Base-by-base conservation (phyloP, 2,797 vertebrate genomes). In the Mallotus villosus region DNA sequence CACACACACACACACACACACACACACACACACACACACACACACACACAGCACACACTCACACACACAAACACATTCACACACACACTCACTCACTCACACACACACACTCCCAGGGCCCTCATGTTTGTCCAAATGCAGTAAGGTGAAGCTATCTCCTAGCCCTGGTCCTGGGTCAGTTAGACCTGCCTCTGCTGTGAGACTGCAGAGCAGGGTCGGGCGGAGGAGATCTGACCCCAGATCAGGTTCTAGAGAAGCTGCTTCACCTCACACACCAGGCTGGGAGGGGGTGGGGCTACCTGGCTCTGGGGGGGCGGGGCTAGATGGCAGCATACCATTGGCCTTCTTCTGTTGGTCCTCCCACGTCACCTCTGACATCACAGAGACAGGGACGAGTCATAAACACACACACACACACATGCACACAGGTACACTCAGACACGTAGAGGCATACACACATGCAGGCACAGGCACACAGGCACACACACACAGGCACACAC, bases 351-450 rank as follows among this genome's bases (percentile, higher is more conserved):
- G 96, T 87, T 96, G 96, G 92, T 98, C 97, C 89, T 97, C 94
- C 97, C 97, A 99, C 89, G 94, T 98, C 88, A 99, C 97, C 93
- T 98, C 97, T 99, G 92, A 85, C 76, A 93, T 37, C 85, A 93
- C 90, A 92, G 90, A 90, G 91, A 89, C 57, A 88, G 21, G 73
- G 66, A 63, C 80, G 75, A 68, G 62, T 27, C 70, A 59, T 63
- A 67, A 67, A 55, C 24, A 67, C 49, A 67, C 67, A 63, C 72
- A 73, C 70, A 76, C 57, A 63, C 49, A 21, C 55, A 14, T 7
- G 46, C 24, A 61, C 24, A 67, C 71, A 78, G 5, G 25, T 17
- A 22, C 19, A 67, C 1, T 34, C n/a, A 63, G 4, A 21, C 19
- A 60, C 59, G 22, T 19, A 49, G 27, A 72, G 27, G 51, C 67